Conservation (phyloP, 2,113 vertebrate species). For the Prionailurus bengalensis region DNA sequence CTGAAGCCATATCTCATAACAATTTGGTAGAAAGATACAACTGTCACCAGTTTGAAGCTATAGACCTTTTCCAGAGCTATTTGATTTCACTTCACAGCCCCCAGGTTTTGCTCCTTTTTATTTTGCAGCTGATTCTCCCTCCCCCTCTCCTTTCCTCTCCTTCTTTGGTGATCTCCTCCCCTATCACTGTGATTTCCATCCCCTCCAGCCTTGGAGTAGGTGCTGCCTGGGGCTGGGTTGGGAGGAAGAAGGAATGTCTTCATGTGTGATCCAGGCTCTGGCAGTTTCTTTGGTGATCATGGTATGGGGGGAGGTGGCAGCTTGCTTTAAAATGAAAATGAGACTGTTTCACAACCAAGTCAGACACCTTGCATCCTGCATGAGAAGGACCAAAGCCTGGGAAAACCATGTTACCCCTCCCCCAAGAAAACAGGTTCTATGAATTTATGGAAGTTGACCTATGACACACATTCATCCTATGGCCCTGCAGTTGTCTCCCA, state of each 20-base stretch:
- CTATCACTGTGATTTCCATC: background rate
- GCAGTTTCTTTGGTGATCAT: background rate
- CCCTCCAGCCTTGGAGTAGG: background rate
- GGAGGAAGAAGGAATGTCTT: background rate
- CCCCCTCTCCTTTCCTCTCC: background rate
- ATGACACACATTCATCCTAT: background rate
- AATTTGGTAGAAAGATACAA: background rate
- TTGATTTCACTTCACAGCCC: background rate
- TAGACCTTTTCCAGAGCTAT: background rate
- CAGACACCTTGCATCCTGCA: background rate
- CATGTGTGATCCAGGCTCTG: background rate
- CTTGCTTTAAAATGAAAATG: constrained; percentile 56
- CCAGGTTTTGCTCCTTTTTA: background rate
- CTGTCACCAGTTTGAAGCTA: constrained; percentile 17
- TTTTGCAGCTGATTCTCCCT: background rate
- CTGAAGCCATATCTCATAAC: background rate
- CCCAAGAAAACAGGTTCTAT: background rate
- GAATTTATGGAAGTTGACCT: background rate
- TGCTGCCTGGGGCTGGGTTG: background rate
- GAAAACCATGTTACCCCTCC: background rate
- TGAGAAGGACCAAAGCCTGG: background rate
- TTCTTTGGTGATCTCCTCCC: background rate
- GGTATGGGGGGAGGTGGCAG: background rate
- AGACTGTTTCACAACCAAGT: background rate
- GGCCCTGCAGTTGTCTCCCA: background rate